A percentile compares a stretch with the other conserved stretches of the same genome.
These are phyloP conservation scores for Melanotaenia duboulayi DNA, from an alignment of 2,113 vertebrate genomes.

Conservation along the genomic window DNA sequence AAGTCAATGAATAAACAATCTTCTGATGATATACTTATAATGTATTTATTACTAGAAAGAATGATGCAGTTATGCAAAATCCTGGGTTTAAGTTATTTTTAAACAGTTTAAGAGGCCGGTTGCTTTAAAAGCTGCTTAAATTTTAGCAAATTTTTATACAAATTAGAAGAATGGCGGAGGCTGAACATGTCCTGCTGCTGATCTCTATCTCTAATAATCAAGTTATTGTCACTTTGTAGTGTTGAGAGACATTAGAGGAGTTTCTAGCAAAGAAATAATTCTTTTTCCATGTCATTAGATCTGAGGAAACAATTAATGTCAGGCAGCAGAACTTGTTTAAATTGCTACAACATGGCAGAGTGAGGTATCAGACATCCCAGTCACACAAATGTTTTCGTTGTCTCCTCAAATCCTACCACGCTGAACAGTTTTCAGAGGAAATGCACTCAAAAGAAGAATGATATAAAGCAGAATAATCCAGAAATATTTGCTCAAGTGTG, in stretches of 20 bases:
- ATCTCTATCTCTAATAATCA: background rate
- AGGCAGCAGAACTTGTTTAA: constrained; percentile 16
- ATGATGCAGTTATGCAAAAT: background rate
- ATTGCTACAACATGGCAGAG: constrained; percentile 14
- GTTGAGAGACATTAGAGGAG: background rate
- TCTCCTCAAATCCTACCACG: background rate
- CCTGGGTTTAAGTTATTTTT: background rate
- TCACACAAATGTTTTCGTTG: constrained; percentile 20
- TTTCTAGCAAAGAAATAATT: no score
- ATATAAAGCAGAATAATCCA: background rate
- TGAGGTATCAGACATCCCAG: background rate
- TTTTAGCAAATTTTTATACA: background rate
- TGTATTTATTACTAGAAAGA: background rate
- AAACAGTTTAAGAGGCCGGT: background rate
- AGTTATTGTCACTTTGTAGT: background rate
- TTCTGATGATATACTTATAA: no score
- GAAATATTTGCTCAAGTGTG: background rate
- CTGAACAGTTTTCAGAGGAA: background rate
- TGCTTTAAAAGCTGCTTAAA: background rate
- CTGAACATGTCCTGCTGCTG: background rate
- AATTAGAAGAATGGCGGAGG: background rate
- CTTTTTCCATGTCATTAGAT: constrained; percentile 7
- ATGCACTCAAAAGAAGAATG: background rate
- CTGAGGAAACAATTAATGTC: background rate
- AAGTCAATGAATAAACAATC: no score